These are phyloP conservation scores for Butorides virescens DNA, from an alignment of 2,113 vertebrate genomes.

Conservation along the genomic window DNA sequence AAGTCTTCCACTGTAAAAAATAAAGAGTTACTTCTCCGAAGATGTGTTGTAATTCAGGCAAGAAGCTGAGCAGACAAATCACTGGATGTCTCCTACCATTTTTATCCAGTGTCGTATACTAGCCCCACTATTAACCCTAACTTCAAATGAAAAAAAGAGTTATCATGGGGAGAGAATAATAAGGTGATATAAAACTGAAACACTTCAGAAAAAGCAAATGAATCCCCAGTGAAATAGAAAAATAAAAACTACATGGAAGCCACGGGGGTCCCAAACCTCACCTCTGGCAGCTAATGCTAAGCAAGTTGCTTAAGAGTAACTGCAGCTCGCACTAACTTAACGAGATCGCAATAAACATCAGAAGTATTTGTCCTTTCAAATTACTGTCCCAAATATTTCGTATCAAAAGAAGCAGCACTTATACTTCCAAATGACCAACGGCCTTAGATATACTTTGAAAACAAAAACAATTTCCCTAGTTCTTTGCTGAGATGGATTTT, in stretches of 20 bases:
- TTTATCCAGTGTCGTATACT: neutral
- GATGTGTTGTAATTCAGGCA: neutral
- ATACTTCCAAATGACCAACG: neutral
- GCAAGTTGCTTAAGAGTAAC: neutral
- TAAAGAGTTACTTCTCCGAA: neutral
- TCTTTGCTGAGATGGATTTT: neutral
- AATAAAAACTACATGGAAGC: neutral
- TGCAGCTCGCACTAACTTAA: neutral
- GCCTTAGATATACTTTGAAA: neutral
- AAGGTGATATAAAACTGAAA: neutral
- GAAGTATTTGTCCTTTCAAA: neutral
- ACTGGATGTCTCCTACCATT: neutral
- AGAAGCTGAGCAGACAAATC: neutral
- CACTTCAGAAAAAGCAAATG: neutral
- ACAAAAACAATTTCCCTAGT: neutral
- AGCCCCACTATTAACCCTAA: neutral
- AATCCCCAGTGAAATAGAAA: neutral
- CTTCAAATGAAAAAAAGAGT: neutral
- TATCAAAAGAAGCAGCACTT: neutral
- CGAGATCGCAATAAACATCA: neutral
- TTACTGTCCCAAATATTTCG: neutral
- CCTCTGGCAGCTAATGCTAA: neutral
- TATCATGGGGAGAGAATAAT: neutral
- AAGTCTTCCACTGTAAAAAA: neutral
- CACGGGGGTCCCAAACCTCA: neutral